Evolutionary conservation across 2,797 vertebrate species (phyloP).

Genomic region (Odontamblyopus rebecca): DNA sequence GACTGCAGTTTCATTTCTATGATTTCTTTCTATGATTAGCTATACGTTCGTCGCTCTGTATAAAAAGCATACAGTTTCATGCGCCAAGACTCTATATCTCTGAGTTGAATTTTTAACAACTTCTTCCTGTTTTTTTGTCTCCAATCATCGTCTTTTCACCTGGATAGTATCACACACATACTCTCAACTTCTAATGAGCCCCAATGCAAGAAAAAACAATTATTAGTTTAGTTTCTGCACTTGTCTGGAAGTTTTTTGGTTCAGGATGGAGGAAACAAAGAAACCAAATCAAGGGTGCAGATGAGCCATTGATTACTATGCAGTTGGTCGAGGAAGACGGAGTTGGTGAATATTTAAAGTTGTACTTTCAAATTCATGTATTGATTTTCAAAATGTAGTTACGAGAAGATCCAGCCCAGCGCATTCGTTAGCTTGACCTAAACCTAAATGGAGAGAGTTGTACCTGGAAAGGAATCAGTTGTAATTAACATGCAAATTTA

Average conservation of each 20-base stretch:
- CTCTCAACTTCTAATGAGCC: neutral
- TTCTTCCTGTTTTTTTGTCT: neutral
- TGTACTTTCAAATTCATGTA: neutral
- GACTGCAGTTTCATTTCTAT: constrained; percentile 9
- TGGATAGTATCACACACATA: neutral
- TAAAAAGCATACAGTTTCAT: constrained; percentile 8
- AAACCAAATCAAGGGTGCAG: neutral
- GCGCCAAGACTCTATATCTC: neutral
- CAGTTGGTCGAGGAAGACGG: neutral
- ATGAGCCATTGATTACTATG: constrained; percentile 18
- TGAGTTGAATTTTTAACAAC: constrained; percentile 5
- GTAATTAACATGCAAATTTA: neutral
- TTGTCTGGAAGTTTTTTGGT: neutral
- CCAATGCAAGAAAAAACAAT: neutral
- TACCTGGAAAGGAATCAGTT: neutral
- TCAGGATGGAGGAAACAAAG: neutral
- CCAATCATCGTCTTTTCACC: constrained; percentile 6
- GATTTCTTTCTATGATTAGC: constrained; percentile 6
- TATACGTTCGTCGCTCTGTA: neutral
- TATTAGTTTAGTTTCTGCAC: neutral
- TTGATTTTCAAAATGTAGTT: constrained; percentile 1
- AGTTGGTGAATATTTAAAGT: constrained; percentile 5
- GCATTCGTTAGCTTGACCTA: neutral
- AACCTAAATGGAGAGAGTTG: neutral
- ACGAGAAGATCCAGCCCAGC: neutral